Evolutionary conservation across 1,140 invertebrate genomes (phyloP), one percentile per base, ranked within the genome.

Genomic region (Semibalanus balanoides): DNA sequence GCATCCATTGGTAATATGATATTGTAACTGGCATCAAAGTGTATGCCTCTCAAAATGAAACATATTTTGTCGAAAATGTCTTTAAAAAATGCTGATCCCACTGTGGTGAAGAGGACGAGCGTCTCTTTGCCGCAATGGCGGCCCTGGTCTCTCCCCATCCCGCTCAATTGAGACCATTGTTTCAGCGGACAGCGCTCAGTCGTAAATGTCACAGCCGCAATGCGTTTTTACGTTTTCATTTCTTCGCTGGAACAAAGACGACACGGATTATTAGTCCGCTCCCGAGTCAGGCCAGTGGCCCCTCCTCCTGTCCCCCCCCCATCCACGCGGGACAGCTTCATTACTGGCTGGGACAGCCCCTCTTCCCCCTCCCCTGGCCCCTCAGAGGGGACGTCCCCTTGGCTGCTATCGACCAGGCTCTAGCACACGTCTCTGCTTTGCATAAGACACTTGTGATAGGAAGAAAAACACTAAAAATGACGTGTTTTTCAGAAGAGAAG

Each of bases 191-290:
- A 22, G 22, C 51, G 11, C 51, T 64, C 11, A 3, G 51, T 64
- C 51, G 51, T 64, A 64, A 64, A 64, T 25, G 51, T 64, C 51
- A 64, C 14, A 1, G 51, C 14, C 14, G 51, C 51, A 64, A 64
- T 64, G 51, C 51, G 51, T 64, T 64, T 64, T 64, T 64, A 64
- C 51, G 51, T 64, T 64, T 64, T 64, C 51, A 64, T 64, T 64
- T 64, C 51, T 64, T 11, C 1, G 22, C 51, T 64, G 51, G 51
- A 64, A 64, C 51, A 64, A 25, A 64, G 51, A 25, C 51, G 35
- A 40, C 22, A 1, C 51, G 51, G 51, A 22, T 64, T 25, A 64
- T 64, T 64, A 64, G 35, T 14, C 7, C 22, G 51, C 14, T 25
- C 11, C 51, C 51, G 51, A 7, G 11, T 19, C 22, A n/a, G n/a